Conservation (phyloP, 2,797 vertebrate species). For the Gallinago stenura region DNA sequence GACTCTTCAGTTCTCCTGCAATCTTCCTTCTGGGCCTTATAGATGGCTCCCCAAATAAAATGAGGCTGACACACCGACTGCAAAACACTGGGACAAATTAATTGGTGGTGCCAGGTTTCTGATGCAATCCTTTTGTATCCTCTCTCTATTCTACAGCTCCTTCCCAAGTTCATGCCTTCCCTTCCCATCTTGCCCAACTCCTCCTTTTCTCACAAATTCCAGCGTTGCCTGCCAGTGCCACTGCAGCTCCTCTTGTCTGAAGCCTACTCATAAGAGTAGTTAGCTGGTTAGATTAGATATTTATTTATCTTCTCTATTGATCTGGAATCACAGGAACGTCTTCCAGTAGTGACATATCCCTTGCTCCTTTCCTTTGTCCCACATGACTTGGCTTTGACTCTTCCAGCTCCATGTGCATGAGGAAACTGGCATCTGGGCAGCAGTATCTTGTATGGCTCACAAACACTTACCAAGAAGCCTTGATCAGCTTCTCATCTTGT, state of each 20-base stretch:
- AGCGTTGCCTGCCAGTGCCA: not conserved
- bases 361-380: not conserved
- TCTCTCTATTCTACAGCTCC: not conserved
- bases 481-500: not conserved
- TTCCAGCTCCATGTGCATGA: not conserved
- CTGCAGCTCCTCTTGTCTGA: not conserved
- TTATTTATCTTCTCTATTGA: not conserved
- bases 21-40: not conserved
- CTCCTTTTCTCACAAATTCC: not conserved
- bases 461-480: not conserved
- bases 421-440: not conserved
- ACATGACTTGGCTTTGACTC: not conserved
- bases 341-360: not conserved
- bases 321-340: not conserved
- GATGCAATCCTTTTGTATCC: not conserved
- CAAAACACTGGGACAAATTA: not conserved
- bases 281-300: not conserved
- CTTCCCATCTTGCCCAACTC: not conserved
- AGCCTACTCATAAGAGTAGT: not conserved
- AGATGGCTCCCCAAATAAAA: not conserved
- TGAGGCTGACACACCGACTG: not conserved
- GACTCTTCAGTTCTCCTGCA: not conserved
- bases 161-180: not conserved
- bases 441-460: not conserved
- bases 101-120: not conserved